Evolutionary conservation across 2,113 vertebrate species (phyloP).

Genomic region (Poeciliopsis turrubarensis): DNA sequence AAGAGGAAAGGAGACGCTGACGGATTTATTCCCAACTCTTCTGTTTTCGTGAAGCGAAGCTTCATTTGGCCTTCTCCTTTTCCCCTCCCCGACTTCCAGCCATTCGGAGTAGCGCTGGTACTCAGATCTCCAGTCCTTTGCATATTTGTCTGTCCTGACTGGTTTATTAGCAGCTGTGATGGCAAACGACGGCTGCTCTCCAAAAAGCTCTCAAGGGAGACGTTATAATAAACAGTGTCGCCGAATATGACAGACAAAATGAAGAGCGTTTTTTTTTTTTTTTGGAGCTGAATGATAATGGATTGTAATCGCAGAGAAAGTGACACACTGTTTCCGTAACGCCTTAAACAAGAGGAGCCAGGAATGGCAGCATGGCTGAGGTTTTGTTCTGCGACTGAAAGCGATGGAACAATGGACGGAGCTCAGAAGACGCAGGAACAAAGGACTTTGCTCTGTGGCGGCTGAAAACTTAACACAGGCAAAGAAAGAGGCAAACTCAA

Average conservation of each 20-base stretch:
- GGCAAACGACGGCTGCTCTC: slow-evolving; percentile 7
- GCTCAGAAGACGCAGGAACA: not conserved
- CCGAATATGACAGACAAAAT: slow-evolving; percentile 22
- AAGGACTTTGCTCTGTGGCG: not conserved
- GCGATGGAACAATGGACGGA: not conserved
- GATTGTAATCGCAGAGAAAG: slow-evolving; percentile 3
- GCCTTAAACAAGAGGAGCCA: not conserved
- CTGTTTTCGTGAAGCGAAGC: slow-evolving; percentile 19
- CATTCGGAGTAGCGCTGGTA: not conserved
- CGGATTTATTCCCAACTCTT: slow-evolving; percentile 13
- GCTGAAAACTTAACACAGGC: not conserved
- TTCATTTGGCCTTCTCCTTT: not conserved
- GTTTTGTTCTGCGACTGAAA: slow-evolving; percentile 12
- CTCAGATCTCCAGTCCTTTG: not conserved
- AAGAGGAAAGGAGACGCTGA: not conserved
- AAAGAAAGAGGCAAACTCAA: not conserved
- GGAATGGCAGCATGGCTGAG: not conserved
- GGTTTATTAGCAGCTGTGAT: slow-evolving; percentile 25
- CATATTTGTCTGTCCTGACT: slow-evolving; percentile 6
- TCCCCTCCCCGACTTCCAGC: too few relatives aligned
- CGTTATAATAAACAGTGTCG: slow-evolving; percentile 36
- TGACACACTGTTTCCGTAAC: not conserved
- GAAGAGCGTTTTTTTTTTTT: not conserved
- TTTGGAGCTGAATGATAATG: slow-evolving; percentile 36
- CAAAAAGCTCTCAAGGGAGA: slow-evolving; percentile 29